Percentiles rank a stretch among this genome's conserved stretches.
phyloP scores from a whole-genome alignment of 2,797 vertebrate species.

The Anguilla megastoma region DNA sequence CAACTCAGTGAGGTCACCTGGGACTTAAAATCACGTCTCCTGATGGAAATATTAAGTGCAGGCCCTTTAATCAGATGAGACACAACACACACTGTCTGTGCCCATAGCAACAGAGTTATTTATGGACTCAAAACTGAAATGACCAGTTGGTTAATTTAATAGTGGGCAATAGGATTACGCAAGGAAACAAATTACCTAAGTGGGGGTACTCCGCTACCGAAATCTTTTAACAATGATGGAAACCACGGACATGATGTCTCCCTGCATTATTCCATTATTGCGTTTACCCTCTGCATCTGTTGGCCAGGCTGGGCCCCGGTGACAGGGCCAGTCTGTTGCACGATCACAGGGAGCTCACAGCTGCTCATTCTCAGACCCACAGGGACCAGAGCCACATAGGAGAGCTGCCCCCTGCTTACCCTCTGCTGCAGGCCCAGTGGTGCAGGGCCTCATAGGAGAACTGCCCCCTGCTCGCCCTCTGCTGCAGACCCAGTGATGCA shows the following conservation, averaged over 20 bases:
- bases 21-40: slow-evolving; percentile 75
- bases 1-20: slow-evolving; percentile 68
- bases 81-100: slow-evolving; percentile 64
- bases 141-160: slow-evolving; percentile 83
- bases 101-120: slow-evolving; percentile 76
- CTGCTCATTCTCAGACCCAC: slow-evolving; percentile 53
- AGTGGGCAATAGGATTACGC: slow-evolving; percentile 80
- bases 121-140: slow-evolving; percentile 77
- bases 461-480: too few species aligned
- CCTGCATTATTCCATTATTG: slow-evolving; percentile 75
- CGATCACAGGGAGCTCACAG: slow-evolving; percentile 50
- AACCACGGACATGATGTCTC: slow-evolving; percentile 78
- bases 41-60: slow-evolving; percentile 78
- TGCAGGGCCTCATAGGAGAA: too few species aligned
- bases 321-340: slow-evolving; percentile 50
- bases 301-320: slow-evolving; percentile 62
- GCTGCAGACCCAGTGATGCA: too few species aligned
- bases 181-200: slow-evolving; percentile 83
- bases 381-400: slow-evolving; percentile 52
- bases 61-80: slow-evolving; percentile 78
- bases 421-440: slow-evolving; percentile 26
- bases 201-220: slow-evolving; percentile 72
- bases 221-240: slow-evolving; percentile 83
- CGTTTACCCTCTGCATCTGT: slow-evolving; percentile 73
- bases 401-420: slow-evolving; percentile 40